These are phyloP conservation scores for Drosophila affinis DNA, from an alignment of 2,888 invertebrate species.

Conservation along the genomic window DNA sequence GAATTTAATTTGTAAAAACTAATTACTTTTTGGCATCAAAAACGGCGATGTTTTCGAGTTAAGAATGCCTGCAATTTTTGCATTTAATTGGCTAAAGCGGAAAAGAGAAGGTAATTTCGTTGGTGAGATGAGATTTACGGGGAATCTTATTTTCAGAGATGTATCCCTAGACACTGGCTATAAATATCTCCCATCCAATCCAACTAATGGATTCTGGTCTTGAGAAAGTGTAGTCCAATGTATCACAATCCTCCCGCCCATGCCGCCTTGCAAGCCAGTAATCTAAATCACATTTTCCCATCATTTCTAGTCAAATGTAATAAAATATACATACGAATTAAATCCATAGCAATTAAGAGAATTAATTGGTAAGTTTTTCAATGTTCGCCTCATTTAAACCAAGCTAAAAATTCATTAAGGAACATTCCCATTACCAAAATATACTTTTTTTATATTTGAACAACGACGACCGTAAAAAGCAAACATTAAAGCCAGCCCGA, in stretches of 20 bases:
- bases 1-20: conserved; percentile 29
- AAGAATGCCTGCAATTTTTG: conserved; percentile 35
- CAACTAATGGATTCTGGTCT: too few relatives aligned
- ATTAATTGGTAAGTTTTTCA: background rate
- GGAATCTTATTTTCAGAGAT: background rate
- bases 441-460: background rate
- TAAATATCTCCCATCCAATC: background rate
- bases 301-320: background rate
- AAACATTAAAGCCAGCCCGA: too few relatives aligned
- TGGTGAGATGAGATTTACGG: background rate
- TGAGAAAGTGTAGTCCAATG: background rate
- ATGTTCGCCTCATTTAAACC: background rate
- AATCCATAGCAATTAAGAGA: background rate
- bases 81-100: background rate
- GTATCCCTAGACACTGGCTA: background rate
- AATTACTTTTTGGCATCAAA: conserved; percentile 60
- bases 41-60: background rate
- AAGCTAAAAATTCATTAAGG: background rate
- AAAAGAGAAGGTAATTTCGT: conserved; percentile 5
- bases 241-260: too few relatives aligned
- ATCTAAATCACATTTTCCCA: background rate
- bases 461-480: background rate
- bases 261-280: background rate
- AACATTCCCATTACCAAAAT: background rate
- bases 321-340: background rate